Percentiles rank a stretch among this genome's conserved stretches.
Conservation (phyloP, 2,797 vertebrate species). For the Eutrigla gurnardus region DNA sequence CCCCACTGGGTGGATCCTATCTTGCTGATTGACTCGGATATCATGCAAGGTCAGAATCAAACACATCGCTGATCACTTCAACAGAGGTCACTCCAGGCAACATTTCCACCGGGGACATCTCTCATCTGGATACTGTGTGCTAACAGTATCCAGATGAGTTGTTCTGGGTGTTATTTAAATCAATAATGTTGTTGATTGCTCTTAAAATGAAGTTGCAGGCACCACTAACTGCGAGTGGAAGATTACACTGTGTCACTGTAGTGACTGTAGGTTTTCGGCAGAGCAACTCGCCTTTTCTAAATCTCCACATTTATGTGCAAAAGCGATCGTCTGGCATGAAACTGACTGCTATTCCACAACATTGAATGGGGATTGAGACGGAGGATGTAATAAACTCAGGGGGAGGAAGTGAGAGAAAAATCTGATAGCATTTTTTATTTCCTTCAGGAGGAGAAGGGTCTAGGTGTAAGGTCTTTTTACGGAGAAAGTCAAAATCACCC, state of each 20-base stretch:
- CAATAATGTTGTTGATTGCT: neutral
- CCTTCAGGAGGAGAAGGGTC: conserved; percentile 30
- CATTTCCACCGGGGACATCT: conserved; percentile 3
- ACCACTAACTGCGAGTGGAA: neutral
- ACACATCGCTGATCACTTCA: conserved; percentile 13
- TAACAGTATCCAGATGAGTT: neutral
- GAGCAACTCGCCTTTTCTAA: conserved; percentile 19
- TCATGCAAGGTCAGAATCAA: conserved; percentile 43
- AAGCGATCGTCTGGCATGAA: conserved; percentile 46
- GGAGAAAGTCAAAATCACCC: conserved; percentile 19
- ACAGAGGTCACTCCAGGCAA: conserved; percentile 20
- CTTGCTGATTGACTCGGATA: conserved; percentile 8
- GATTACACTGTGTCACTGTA: neutral
- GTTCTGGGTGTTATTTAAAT: neutral
- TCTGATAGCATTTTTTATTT: conserved; percentile 20
- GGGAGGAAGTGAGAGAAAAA: conserved; percentile 46
- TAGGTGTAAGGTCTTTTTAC: conserved; percentile 40
- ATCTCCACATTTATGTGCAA: conserved; percentile 42
- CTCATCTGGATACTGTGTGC: neutral
- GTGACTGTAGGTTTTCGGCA: conserved; percentile 22
- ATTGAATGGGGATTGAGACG: conserved; percentile 42
- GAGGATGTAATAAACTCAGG: conserved; percentile 28
- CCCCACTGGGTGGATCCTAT: neutral
- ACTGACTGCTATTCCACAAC: conserved; percentile 29
- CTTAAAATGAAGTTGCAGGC: neutral